Evolutionary conservation across 2,113 vertebrate species (phyloP).

Genomic region (Tretioscincus oriximinensis): DNA sequence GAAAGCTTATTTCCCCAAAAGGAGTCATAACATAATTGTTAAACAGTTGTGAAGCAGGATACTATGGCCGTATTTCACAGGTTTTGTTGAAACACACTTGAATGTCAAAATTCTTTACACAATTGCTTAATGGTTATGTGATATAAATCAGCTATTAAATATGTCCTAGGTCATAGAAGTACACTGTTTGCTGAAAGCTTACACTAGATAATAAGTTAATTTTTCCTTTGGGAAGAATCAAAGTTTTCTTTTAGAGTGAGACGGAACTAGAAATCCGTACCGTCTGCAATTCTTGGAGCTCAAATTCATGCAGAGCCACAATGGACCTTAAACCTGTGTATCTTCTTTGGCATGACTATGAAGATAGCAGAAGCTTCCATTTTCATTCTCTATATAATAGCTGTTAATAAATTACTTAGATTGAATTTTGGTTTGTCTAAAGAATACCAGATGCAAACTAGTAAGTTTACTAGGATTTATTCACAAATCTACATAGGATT

Average conservation of each 20-base stretch:
- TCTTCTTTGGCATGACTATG: neutral
- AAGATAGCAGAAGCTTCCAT: neutral
- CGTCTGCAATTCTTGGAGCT: constrained; percentile 45
- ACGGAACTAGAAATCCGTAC: constrained; percentile 30
- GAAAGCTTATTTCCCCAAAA: neutral
- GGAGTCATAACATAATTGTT: neutral
- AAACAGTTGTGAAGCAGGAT: neutral
- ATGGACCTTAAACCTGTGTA: neutral
- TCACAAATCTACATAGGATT: neutral
- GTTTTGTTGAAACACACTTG: accelerated
- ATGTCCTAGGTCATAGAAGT: neutral
- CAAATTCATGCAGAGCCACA: constrained; percentile 33
- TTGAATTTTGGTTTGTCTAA: neutral
- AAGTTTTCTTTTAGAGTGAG: constrained; percentile 26
- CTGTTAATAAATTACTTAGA: neutral
- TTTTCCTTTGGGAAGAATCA: neutral
- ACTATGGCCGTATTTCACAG: accelerated
- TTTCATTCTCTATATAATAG: neutral
- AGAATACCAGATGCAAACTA: neutral
- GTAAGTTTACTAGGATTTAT: neutral
- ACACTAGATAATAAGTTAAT: constrained; percentile 21
- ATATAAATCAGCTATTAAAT: neutral
- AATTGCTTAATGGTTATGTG: accelerated
- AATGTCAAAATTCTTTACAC: neutral
- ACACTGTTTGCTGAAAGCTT: neutral